These are phyloP conservation scores for Drosophila cognata DNA, from an alignment of 2,888 invertebrate species.

Conservation along the genomic window DNA sequence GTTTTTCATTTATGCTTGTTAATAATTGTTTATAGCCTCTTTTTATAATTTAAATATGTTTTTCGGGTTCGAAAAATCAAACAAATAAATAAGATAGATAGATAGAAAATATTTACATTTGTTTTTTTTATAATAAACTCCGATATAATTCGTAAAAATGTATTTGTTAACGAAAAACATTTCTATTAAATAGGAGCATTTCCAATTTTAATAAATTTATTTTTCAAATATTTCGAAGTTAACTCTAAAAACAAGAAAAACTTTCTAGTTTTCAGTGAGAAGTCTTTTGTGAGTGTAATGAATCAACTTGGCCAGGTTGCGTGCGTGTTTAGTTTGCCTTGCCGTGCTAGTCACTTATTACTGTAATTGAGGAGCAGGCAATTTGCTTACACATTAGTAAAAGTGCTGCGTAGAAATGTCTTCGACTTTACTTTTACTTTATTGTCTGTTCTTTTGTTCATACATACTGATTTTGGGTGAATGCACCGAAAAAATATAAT, in stretches of 20 bases:
- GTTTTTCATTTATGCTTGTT: too few relatives aligned
- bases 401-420: slow-evolving; percentile 25
- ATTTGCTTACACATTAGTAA: slow-evolving; percentile 30
- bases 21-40: too few relatives aligned
- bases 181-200: too few relatives aligned
- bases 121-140: too few relatives aligned
- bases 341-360: slow-evolving; percentile 53
- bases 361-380: slow-evolving; percentile 39
- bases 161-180: too few relatives aligned
- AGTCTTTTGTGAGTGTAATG: slow-evolving; percentile 10
- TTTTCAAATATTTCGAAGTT: background rate
- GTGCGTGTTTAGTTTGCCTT: slow-evolving; percentile 36
- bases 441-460: slow-evolving; percentile 3
- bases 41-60: too few relatives aligned
- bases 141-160: too few relatives aligned
- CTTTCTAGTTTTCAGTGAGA: background rate
- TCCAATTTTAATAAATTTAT: background rate
- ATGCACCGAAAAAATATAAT: background rate
- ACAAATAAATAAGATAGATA: too few relatives aligned
- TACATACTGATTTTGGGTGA: background rate
- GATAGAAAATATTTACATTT: too few relatives aligned
- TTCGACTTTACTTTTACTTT: background rate
- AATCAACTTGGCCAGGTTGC: slow-evolving; percentile 53
- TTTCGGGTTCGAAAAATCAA: too few relatives aligned
- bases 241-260: background rate